phyloP scores from a whole-genome alignment of 2,113 vertebrate genomes.

The Perognathus longimembris region DNA sequence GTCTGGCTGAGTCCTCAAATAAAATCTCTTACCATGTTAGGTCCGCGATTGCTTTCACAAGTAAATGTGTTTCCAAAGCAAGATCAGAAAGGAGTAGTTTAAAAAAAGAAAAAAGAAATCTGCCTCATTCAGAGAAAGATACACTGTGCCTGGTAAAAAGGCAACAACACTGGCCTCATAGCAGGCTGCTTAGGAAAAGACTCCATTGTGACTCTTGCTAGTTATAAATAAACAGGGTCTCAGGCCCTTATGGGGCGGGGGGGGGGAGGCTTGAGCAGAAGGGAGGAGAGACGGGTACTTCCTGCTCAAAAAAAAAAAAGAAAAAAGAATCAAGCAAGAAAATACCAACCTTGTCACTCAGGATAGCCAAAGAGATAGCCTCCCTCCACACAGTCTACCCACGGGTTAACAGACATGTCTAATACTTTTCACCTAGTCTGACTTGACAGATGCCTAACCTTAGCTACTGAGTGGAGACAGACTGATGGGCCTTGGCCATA shows the following conservation, averaged over 20 bases:
- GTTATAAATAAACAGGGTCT: neutral
- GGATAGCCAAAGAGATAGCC: conserved; percentile 76
- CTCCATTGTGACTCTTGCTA: neutral
- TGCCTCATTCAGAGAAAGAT: conserved; percentile 30
- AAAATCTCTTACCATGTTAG: conserved; percentile 69
- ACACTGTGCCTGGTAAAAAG: neutral
- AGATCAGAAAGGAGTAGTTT: neutral
- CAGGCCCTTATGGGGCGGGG: neutral
- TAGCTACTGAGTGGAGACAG: conserved; percentile 89
- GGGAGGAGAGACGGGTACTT: conserved; percentile 39
- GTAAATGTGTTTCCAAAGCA: conserved; percentile 14
- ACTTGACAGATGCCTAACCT: conserved; percentile 92
- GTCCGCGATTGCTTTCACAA: conserved; percentile 35
- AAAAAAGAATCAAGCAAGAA: conserved; percentile 79
- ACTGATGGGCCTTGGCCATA: conserved; percentile 90
- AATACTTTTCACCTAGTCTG: conserved; percentile 90
- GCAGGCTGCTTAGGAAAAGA: neutral
- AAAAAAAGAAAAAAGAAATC: neutral
- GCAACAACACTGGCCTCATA: neutral
- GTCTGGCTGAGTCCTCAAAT: conserved; percentile 52
- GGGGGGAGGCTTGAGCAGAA: too few relatives aligned
- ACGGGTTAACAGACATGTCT: conserved; percentile 92
- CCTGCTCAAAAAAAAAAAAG: conserved; percentile 73
- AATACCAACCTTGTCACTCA: conserved; percentile 83
- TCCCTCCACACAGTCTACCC: conserved; percentile 77